Evolutionary conservation across 2,888 invertebrate species (phyloP), one percentile per base, ranked within the genome.

Genomic region (Proisotoma minuta): DNA sequence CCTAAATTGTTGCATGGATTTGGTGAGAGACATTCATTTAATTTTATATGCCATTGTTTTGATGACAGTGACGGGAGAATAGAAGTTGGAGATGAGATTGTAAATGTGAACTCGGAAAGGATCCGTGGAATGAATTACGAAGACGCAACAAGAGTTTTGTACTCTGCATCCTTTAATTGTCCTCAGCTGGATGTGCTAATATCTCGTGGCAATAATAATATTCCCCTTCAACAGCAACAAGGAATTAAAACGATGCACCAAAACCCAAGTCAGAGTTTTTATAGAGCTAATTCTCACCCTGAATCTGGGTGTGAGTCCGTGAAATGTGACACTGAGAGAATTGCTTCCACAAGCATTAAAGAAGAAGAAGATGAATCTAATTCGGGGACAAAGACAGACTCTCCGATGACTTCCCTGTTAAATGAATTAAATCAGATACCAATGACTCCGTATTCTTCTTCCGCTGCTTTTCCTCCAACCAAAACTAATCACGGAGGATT

Each of bases 81-180:
- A 59, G 81, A 82, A 59, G 82, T 86, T 29, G 87, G 87, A 15
- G 88, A 88, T 75, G 86, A 87, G 75, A 82, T 88, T 26, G 80
- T 88, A 26, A 86, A 86, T 69, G 86, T 87, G 3, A 87, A 88
- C 75, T 87, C 87, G 12, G 82, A 83, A 65, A 80, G 85, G 71
- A 79, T 89, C 53, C 82, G 85, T 3, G 85, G 86, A 53, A 78
- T 87, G 20, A 83, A 39, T 24, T 47, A 58, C 3, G 64, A 62
- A 24, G 70, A 71, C 39, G 73, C 69, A 0, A 49, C 53, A 12
- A 34, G 68, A 20, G 58, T 63, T 1, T 40, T 73, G 18, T 57
- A 62, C 58, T 68, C 66, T 2, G 65, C 65, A 8, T 60, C 65
- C 2, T 54, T 73, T 49, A 66, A 68, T 57, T 70, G 69, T 63